Evolutionary conservation across 2,797 vertebrate genomes (phyloP).

Genomic region (Sebastes glaucus): DNA sequence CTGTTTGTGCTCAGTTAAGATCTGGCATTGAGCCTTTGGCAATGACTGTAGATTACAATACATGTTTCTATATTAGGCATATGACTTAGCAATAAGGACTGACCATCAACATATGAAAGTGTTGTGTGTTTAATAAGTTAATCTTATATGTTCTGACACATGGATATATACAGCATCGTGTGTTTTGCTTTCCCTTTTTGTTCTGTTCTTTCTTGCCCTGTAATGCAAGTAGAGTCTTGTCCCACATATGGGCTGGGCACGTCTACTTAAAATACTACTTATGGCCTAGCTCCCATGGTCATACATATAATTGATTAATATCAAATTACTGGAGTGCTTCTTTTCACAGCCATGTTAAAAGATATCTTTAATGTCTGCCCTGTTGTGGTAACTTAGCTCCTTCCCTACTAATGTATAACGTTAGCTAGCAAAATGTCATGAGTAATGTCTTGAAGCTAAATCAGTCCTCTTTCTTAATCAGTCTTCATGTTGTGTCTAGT

Average conservation of each 20-base stretch:
- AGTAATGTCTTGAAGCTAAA: background rate
- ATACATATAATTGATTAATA: background rate
- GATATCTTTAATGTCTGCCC: background rate
- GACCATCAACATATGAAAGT: background rate
- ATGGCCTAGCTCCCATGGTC: too few species aligned
- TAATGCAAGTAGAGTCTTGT: background rate
- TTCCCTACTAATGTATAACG: background rate
- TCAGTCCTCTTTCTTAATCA: background rate
- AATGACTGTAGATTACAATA: background rate
- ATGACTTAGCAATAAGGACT: background rate
- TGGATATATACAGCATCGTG: too few species aligned
- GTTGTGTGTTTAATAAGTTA: background rate
- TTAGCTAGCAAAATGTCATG: background rate
- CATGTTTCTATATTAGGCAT: background rate
- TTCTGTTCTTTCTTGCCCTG: background rate
- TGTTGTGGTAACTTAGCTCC: background rate
- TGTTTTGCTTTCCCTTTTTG: background rate
- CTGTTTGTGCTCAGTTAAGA: background rate
- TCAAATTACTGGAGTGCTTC: background rate
- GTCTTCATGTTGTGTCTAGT: background rate
- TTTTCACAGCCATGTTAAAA: background rate
- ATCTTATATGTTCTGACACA: background rate
- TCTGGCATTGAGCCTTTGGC: background rate
- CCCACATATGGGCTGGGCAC: background rate
- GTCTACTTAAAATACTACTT: background rate